phyloP scores from a whole-genome alignment of 2,888 invertebrate genomes.

The Latrodectus hesperus region DNA sequence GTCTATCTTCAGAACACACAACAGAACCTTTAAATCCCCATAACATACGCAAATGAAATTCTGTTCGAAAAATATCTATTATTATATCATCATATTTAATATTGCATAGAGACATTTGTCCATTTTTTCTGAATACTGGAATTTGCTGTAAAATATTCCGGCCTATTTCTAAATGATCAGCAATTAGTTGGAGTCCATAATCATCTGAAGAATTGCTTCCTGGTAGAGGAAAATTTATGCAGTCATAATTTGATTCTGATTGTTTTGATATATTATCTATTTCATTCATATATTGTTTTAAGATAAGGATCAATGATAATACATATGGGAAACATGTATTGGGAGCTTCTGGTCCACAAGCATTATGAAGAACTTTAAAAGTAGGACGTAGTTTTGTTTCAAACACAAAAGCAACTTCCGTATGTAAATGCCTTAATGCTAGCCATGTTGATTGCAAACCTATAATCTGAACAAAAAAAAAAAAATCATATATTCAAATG shows the following conservation, averaged over 20 bases:
- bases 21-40: constrained; percentile 91
- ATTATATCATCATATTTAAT: constrained; percentile 75
- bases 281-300: constrained; percentile 78
- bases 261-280: constrained; percentile 32
- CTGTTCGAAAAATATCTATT: constrained; percentile 84
- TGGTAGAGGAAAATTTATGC: constrained; percentile 62
- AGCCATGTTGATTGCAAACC: constrained; percentile 89
- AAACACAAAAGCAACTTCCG: constrained; percentile 91
- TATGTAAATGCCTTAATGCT: constrained; percentile 87
- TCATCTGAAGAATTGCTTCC: constrained; percentile 78
- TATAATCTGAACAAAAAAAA: constrained; percentile 43
- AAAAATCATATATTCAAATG: not conserved
- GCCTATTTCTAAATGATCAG: constrained; percentile 87
- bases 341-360: constrained; percentile 83
- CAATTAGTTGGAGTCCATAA: constrained; percentile 86
- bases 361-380: constrained; percentile 90
- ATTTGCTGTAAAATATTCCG: constrained; percentile 85
- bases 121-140: constrained; percentile 84
- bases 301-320: constrained; percentile 80
- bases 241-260: constrained; percentile 8
- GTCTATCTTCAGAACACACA: constrained; percentile 84
- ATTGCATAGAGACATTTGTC: constrained; percentile 84
- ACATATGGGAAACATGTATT: constrained; percentile 93
- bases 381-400: constrained; percentile 92
- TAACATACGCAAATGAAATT: constrained; percentile 91